Base-by-base conservation (phyloP, 2,888 invertebrate genomes). In the Alviniconcha strummeri region DNA sequence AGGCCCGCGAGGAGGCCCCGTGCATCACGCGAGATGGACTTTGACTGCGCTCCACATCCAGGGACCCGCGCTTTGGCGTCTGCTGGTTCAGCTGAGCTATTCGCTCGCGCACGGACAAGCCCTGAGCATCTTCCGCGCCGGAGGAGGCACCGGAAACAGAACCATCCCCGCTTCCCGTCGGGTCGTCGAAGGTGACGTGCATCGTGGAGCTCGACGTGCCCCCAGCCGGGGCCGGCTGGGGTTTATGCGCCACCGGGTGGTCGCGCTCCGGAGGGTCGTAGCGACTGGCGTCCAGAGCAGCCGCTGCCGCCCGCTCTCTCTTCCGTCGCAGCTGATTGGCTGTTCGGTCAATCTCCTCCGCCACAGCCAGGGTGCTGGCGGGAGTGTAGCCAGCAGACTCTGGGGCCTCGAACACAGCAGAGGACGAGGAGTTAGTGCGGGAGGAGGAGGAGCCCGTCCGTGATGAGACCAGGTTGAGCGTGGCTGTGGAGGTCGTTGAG, bases 241-340 rank as follows among this genome's bases (percentile, higher is more conserved):
- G 3, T 56, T 19, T 9, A 0, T 19, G 76, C n/a, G 54, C 54
- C 5, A 11, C 4, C 6, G 77, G 77, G 7, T 77, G 57, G 85
- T 91, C 91, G 75, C 89, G 84, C 80, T 91, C 91, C 9, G 91
- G 91, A 17, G 89, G 88, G 82, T 91, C 91, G 82, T 86, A 85
- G 3, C 90, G 89, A 85, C 88, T 90, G 19, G 89, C 90, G 80
- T 89, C 89, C n/a, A 90, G 85, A 64, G 81, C 82, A 55, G 83
- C 75, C 13, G 81, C 55, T 60, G 71, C 79, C n/a, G 83, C 75
- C 19, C 84, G 75, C 13, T 83, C 67, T 69, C 83, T 85, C 75
- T 72, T 83, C 83, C 82, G 84, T 3, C 89, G 80, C 55, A 89
- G 81, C 85, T 88, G 89, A 19, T 88, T 87, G n/a, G 90, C 90